A percentile compares a stretch with the other conserved stretches of the same genome.
Conservation (phyloP, 2,888 invertebrate species). For the Hofmannophila pseudospretella region DNA sequence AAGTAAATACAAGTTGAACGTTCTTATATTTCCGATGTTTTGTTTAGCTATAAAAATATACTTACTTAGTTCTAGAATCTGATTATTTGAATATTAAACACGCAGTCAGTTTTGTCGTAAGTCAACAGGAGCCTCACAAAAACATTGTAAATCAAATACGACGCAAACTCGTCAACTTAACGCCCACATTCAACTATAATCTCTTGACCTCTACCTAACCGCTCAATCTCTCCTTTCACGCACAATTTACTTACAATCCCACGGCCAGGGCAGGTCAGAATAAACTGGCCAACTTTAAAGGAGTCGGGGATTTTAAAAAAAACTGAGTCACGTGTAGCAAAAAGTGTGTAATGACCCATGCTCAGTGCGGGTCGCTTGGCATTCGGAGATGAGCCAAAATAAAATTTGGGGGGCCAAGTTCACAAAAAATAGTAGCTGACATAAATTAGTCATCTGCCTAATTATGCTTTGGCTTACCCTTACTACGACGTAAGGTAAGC, state of each 20-base stretch:
- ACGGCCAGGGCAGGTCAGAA: not conserved
- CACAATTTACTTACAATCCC: not conserved
- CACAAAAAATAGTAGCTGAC: no score
- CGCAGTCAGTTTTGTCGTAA: no score
- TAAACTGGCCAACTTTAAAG: not conserved
- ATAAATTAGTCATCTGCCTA: no score
- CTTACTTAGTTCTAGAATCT: no score
- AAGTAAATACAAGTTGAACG: no score
- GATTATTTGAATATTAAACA: no score
- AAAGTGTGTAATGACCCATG: constrained; percentile 19
- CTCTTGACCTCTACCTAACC: not conserved
- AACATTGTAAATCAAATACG: not conserved
- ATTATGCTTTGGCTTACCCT: no score
- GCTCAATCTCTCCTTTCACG: not conserved
- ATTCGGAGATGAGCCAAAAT: not conserved
- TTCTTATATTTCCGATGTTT: no score
- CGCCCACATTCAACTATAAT: not conserved
- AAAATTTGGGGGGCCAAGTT: not conserved
- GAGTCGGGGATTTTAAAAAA: constrained; percentile 12
- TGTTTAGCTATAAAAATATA: no score
- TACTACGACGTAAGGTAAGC: no score
- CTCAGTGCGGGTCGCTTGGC: constrained; percentile 13
- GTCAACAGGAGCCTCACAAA: no score
- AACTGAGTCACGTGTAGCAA: constrained; percentile 23
- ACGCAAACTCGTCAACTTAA: not conserved